phyloP scores from a whole-genome alignment of 1,140 invertebrate species.

The Ceratosolen solmsi region DNA sequence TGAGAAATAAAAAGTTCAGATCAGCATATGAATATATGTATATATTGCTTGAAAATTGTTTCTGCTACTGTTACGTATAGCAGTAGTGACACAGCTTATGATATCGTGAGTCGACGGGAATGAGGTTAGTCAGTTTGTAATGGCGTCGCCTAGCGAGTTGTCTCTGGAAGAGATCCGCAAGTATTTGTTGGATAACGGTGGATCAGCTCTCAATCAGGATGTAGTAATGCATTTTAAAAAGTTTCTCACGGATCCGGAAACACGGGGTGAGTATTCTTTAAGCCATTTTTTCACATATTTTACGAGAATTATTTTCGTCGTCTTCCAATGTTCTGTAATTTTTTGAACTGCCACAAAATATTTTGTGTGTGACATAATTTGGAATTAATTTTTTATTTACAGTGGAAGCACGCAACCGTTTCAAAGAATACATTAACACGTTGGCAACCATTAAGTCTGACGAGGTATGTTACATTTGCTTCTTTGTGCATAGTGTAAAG shows the following conservation, averaged over 20 bases:
- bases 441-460: conserved; percentile 88
- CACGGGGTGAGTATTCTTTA: conserved; percentile 78
- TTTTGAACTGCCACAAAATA: neutral
- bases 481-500: neutral
- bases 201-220: conserved; percentile 89
- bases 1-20: no score
- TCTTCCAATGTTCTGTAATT: no score
- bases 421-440: conserved; percentile 93
- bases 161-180: conserved; percentile 87
- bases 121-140: conserved; percentile 59
- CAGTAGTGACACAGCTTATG: no score
- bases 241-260: conserved; percentile 85
- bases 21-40: no score
- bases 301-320: no score
- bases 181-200: conserved; percentile 87
- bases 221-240: conserved; percentile 90
- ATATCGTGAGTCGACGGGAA: neutral
- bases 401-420: conserved; percentile 88
- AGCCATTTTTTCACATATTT: neutral
- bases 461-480: conserved; percentile 68
- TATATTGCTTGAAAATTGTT: no score
- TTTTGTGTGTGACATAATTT: neutral
- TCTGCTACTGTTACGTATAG: no score
- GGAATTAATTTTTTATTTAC: conserved; percentile 69
- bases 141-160: conserved; percentile 82